Percentiles rank a stretch among this genome's conserved stretches.
phyloP scores from a whole-genome alignment of 2,888 invertebrate species.

The Chrysolina americana region DNA sequence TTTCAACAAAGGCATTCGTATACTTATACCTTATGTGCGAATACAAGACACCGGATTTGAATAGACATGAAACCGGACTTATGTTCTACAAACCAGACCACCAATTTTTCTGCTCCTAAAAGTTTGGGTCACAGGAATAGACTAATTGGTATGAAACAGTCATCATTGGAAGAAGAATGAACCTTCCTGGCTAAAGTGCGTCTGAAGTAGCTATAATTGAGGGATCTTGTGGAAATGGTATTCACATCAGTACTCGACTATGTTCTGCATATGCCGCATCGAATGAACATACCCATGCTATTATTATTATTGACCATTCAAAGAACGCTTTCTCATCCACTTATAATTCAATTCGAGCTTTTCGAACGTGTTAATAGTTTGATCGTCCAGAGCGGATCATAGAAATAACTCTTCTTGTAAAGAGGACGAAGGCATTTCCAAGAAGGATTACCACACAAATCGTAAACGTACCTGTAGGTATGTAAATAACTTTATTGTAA shows the following conservation, averaged over 20 bases:
- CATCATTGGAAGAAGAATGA: no score
- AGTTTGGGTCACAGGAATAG: no score
- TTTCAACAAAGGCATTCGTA: no score
- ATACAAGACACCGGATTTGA: no score
- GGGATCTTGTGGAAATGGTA: no score
- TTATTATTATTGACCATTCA: background rate
- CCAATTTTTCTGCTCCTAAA: no score
- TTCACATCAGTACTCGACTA: background rate
- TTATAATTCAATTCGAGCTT: background rate
- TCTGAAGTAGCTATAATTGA: no score
- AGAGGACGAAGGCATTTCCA: background rate
- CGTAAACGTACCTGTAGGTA: slow-evolving; percentile 18
- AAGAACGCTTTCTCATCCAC: background rate
- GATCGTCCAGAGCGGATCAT: background rate
- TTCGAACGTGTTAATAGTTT: background rate
- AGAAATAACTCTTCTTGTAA: background rate
- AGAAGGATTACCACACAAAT: slow-evolving; percentile 16
- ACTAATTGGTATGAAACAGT: no score
- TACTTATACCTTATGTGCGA: no score
- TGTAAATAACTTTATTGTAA: slow-evolving; percentile 31
- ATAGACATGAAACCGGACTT: no score
- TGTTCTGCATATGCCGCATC: background rate
- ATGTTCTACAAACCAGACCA: no score
- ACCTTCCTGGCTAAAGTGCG: no score
- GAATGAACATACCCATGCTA: background rate